A percentile compares a stretch with the other conserved stretches of the same genome.
These are phyloP conservation scores for Carassius carassius DNA, from an alignment of 2,113 vertebrate genomes.

Conservation along the genomic window DNA sequence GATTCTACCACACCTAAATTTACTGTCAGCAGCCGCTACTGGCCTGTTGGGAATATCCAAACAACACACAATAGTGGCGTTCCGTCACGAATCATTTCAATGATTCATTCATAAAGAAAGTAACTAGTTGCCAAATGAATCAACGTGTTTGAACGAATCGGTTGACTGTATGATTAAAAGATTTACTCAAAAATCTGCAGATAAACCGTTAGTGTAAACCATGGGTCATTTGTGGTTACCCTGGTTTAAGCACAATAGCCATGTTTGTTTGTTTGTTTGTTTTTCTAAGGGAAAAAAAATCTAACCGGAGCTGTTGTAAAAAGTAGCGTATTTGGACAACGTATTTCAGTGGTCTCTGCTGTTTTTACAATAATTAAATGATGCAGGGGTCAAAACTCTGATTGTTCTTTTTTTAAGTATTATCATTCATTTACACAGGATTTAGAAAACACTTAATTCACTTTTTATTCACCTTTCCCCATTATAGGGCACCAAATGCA, in stretches of 20 bases:
- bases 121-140: not conserved
- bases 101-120: not conserved
- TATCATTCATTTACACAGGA: not conserved
- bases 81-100: no score
- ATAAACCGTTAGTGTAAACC: no score
- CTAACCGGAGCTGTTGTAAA: not conserved
- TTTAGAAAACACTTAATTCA: conserved; percentile 1
- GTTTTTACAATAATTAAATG: not conserved
- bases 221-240: no score
- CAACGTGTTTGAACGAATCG: not conserved
- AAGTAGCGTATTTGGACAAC: no score
- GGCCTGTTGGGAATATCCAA: no score
- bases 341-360: not conserved
- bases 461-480: conserved; percentile 1
- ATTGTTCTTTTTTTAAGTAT: not conserved
- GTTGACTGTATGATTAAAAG: no score
- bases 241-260: no score
- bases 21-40: no score
- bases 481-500: conserved; percentile 16
- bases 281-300: not conserved
- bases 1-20: no score
- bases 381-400: not conserved
- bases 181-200: no score
- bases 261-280: no score
- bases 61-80: no score